Evolutionary conservation across 1,140 invertebrate species (phyloP).

Genomic region (Rhynchophorus ferrugineus): DNA sequence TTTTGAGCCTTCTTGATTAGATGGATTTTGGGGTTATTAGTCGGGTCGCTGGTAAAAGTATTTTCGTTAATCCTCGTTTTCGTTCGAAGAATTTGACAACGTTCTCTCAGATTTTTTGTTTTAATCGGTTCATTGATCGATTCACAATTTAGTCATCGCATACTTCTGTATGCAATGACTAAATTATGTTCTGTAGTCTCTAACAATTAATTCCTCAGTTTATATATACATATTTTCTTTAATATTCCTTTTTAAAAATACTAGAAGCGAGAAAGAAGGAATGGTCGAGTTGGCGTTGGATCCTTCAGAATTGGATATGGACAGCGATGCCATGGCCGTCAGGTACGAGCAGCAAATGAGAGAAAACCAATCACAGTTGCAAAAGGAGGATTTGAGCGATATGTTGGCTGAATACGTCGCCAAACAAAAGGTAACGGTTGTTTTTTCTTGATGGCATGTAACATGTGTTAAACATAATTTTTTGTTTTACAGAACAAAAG

Average conservation of each 20-base stretch:
- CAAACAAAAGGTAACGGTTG: conserved; percentile 82
- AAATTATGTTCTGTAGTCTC: too few species aligned
- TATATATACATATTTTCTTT: conserved; percentile 10
- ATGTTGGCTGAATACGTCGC: conserved; percentile 98
- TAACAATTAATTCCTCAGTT: not conserved
- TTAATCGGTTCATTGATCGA: too few species aligned
- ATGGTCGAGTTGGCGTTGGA: conserved; percentile 91
- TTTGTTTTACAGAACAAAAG: conserved; percentile 74
- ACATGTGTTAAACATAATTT: conserved; percentile 12
- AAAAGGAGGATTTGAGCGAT: conserved; percentile 93
- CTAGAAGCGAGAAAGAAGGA: conserved; percentile 48
- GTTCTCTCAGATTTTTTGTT: too few species aligned
- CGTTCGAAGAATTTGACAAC: too few species aligned
- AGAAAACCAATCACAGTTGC: conserved; percentile 79
- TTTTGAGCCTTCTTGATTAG: too few species aligned
- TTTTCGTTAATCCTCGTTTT: too few species aligned
- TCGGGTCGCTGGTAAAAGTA: too few species aligned
- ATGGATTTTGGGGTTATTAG: too few species aligned
- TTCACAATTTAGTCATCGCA: too few species aligned
- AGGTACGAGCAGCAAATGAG: conserved; percentile 94
- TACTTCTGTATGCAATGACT: too few species aligned
- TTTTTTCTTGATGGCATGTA: too few species aligned
- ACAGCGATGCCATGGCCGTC: conserved; percentile 92
- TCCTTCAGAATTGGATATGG: conserved; percentile 94
- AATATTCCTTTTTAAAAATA: conserved; percentile 9